Base-by-base conservation (phyloP, 2,113 vertebrate species). In the Indri indri region DNA sequence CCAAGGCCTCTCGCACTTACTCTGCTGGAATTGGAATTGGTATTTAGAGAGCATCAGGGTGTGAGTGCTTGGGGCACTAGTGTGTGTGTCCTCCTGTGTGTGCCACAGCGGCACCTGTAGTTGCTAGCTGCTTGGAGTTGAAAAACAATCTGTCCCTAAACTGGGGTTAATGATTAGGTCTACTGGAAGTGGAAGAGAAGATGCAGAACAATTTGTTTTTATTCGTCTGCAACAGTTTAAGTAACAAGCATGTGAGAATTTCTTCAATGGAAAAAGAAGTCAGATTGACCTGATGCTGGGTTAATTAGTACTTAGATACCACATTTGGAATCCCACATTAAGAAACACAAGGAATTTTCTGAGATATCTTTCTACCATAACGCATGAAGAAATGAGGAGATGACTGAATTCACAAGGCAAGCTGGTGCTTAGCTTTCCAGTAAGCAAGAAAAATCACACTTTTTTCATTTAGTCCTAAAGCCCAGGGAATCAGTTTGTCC, bases 321-420 rank as follows among this genome's bases (percentile, higher is more conserved):
- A 94, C 34, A 52, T 86, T 50, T 92, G 68, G 27, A 92, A 45
- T 59, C 57, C 87, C 54, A 77, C n/a, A 90, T 92, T 87, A 90
- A 90, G 74, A 83, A 95, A 94, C 30, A 52, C 10, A 59, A 59
- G 32, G 45, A 92, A 80, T 83, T 91, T 86, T 89, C 88, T 95
- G 59, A 92, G 61, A 89, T 89, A 32, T 86, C 37, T 94, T 88
- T 87, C 59, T 59, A 76, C 40, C 30, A 70, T 61, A 81, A 94
- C 40, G 5, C 27, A 74, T 23, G 13, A 65, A 74, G 65, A 85
- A 94, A 79, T 68, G 17, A 95, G 80, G 40, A 88, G 61, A 23
- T 83, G 63, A 93, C 0, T 89, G 47, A 87, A 59, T 74, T 81
- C 57, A 63, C 13, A 90, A 59, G 47, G 73, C 27, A 71, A 93